phyloP scores from a whole-genome alignment of 2,888 invertebrate genomes.

The Oconnorella tubifera region DNA sequence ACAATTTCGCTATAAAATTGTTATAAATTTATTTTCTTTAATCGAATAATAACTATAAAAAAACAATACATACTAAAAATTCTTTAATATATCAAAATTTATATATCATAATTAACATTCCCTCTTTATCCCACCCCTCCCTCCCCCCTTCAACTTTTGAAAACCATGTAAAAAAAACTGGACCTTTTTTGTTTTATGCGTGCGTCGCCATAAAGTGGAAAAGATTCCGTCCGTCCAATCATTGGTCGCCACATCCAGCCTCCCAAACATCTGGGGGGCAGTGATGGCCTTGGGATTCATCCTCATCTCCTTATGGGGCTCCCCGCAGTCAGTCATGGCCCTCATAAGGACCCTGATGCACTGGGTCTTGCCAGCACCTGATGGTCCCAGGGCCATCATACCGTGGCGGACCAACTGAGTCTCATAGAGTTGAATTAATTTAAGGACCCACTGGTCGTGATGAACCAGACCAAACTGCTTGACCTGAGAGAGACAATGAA shows the following conservation, averaged over 20 bases:
- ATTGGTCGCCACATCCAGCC: conserved; percentile 92
- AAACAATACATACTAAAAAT: too few relatives aligned
- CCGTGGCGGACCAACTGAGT: conserved; percentile 57
- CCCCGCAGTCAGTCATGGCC: conserved; percentile 79
- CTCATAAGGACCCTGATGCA: conserved; percentile 68
- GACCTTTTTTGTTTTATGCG: conserved; percentile 81
- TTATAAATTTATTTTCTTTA: too few relatives aligned
- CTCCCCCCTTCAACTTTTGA: too few relatives aligned
- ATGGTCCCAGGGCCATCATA: conserved; percentile 56
- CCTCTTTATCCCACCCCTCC: too few relatives aligned
- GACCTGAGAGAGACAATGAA: conserved; percentile 45
- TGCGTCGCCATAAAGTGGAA: conserved; percentile 93
- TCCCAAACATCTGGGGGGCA: conserved; percentile 95
- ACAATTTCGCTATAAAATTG: too few relatives aligned
- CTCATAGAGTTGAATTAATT: conserved; percentile 74
- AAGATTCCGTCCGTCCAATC: conserved; percentile 99
- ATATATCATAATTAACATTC: too few relatives aligned
- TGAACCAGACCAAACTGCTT: conserved; percentile 68
- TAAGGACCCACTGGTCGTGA: conserved; percentile 92
- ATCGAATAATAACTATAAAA: too few relatives aligned
- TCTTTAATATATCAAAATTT: too few relatives aligned
- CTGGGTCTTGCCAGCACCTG: conserved; percentile 73
- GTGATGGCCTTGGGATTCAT: conserved; percentile 99
- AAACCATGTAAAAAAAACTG: too few relatives aligned
- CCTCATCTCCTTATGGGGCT: conserved; percentile 86